Evolutionary conservation across 2,797 vertebrate species (phyloP).

Genomic region (Gastrophryne carolinensis): DNA sequence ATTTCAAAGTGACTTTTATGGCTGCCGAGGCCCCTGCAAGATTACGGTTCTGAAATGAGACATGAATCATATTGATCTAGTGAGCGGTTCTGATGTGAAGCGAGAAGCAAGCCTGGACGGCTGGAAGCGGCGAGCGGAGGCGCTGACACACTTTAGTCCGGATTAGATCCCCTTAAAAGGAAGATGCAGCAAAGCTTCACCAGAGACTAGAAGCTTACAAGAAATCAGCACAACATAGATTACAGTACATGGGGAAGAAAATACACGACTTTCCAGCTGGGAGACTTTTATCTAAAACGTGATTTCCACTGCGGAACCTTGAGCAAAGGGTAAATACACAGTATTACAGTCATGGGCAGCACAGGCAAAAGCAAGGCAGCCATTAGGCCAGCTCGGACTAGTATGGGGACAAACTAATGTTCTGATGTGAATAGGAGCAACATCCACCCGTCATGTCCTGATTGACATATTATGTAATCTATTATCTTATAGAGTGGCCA

Average conservation of each 20-base stretch:
- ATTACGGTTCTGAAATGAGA: conserved; percentile 42
- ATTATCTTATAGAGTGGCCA: no score
- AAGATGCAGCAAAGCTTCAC: conserved; percentile 12
- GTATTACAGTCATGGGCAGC: no score
- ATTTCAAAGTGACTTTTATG: conserved; percentile 44
- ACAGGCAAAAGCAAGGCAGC: no score
- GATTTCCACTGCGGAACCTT: background rate
- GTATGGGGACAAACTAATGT: no score
- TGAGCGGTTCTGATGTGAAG: conserved; percentile 15
- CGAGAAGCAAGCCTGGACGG: conserved; percentile 1
- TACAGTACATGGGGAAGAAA: background rate
- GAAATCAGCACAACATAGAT: background rate
- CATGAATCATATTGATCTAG: conserved; percentile 50
- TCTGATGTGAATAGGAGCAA: no score
- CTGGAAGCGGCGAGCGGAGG: background rate
- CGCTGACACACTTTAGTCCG: conserved; percentile 6
- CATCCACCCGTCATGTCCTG: no score
- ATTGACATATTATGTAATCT: no score
- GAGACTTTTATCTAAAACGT: background rate
- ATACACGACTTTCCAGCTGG: background rate
- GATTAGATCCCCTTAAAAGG: conserved; percentile 22
- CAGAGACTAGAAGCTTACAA: background rate
- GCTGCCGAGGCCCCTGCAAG: conserved; percentile 32
- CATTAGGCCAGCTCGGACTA: no score
- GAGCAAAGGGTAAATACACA: no score